phyloP scores from a whole-genome alignment of 2,888 invertebrate species.

The Odontocerum albicorne region DNA sequence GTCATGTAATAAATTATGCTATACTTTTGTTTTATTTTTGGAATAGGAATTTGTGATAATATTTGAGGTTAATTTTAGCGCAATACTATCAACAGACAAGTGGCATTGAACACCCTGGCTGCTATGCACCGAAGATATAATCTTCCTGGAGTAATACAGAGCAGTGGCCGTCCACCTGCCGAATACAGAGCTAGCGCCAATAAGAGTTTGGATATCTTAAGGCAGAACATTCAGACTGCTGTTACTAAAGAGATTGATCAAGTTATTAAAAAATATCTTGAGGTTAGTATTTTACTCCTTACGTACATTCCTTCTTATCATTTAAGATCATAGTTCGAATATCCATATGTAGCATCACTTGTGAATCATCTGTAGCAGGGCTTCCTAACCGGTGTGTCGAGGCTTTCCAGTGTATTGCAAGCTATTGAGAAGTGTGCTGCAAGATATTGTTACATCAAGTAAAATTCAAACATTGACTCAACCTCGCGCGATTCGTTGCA shows the following conservation, averaged over 20 bases:
- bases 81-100: conserved; percentile 60
- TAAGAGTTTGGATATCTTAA: conserved; percentile 72
- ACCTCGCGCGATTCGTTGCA: too few species aligned
- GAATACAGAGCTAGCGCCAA: conserved; percentile 65
- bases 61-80: conserved; percentile 50
- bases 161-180: conserved; percentile 54
- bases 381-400: neutral
- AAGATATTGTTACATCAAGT: too few species aligned
- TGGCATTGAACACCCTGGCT: conserved; percentile 70
- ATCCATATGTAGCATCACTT: too few species aligned
- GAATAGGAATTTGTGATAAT: too few species aligned
- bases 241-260: conserved; percentile 79
- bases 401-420: too few species aligned
- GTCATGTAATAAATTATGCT: too few species aligned
- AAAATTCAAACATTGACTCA: too few species aligned
- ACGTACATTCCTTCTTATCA: too few species aligned
- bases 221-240: conserved; percentile 74
- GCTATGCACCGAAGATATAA: conserved; percentile 61
- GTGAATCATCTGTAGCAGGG: too few species aligned
- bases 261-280: conserved; percentile 75
- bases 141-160: conserved; percentile 58
- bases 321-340: too few species aligned
- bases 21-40: too few species aligned
- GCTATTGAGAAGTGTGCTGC: too few species aligned
- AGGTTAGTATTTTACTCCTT: conserved; percentile 58